Percentiles rank a stretch among this genome's conserved stretches.
These are phyloP conservation scores for Onychostoma macrolepis DNA, from an alignment of 2,113 vertebrate genomes.

Conservation along the genomic window DNA sequence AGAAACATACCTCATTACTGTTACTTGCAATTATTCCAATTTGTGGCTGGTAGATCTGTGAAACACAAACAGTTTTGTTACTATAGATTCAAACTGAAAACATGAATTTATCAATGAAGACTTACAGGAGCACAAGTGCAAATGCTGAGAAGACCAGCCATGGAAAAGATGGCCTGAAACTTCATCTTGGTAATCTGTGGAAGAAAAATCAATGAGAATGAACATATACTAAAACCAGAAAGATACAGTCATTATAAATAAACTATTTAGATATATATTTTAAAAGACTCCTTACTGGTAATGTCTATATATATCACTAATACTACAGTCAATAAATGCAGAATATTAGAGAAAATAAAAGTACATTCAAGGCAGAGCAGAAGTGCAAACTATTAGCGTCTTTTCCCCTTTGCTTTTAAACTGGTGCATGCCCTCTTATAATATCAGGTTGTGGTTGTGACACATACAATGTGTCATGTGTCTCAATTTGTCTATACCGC, in stretches of 20 bases:
- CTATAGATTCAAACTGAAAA: neutral
- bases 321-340: neutral
- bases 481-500: neutral
- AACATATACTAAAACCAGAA: neutral
- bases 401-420: slow-evolving; percentile 23
- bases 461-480: slow-evolving; percentile 6
- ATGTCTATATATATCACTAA: neutral
- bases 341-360: neutral
- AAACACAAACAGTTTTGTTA: neutral
- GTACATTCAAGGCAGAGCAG: slow-evolving; percentile 5
- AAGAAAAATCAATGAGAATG: neutral
- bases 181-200: slow-evolving; percentile 47
- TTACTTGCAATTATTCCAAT: slow-evolving; percentile 78
- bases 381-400: slow-evolving; percentile 6
- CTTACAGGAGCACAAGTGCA: slow-evolving; percentile 51
- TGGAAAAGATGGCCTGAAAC: slow-evolving; percentile 23
- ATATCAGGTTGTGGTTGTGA: slow-evolving; percentile 1
- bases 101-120: neutral
- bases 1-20: slow-evolving; percentile 75
- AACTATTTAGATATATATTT: neutral
- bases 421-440: neutral
- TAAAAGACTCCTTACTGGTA: neutral
- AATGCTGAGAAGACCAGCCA: slow-evolving; percentile 40
- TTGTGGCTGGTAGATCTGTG: slow-evolving; percentile 65
- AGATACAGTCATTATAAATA: neutral